Evolutionary conservation across 2,888 invertebrate species (phyloP), one percentile per base, ranked within the genome.

Genomic region (Syritta pipiens): DNA sequence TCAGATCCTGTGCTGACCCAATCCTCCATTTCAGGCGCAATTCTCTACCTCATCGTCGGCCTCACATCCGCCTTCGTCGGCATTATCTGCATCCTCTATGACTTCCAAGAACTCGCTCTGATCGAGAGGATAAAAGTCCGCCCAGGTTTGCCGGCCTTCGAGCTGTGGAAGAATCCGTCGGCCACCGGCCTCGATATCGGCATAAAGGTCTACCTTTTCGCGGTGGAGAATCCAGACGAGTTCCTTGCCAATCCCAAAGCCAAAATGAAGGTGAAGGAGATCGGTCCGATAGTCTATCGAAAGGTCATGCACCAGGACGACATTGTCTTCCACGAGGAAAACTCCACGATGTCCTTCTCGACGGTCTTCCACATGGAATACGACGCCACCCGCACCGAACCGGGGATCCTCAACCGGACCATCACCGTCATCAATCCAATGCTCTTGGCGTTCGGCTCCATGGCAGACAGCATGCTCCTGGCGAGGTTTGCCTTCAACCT

Each of bases 161-260:
- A 81, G 5, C 57, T 68, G 63, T 93, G 93, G 1, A 89, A 90
- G 48, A 92, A 92, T 0, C 93, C 93, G 0, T 62, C 67, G 2
- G 49, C 1, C 1, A 92, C 92, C 1, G 63, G 53, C 65, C 91
- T 93, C 49, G 92, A 93, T 14, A 91, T 93, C 3, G 90, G 92
- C 62, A 44, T 75, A n/a, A 91, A 92, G 72, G 90, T 93, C 0
- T 92, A 93, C 84, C 89, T 95, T 9, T 95, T 94, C 89, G 95
- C 95, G 84, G 90, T 95, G 4, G 94, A 95, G 6, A 95, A 95
- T 86, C 91, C 91, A 74, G 92, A 93, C 48, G 91, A 91, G 65
- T 95, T 93, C 86, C 85, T 94, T 63, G 86, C 88, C 12, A 93
- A 94, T 0, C 85, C 89, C 4, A 93, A 92, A 49, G 85, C 86